A percentile compares a stretch with the other conserved stretches of the same genome.
Conservation (phyloP, 2,113 vertebrate genomes). For the Lasiurus borealis region DNA sequence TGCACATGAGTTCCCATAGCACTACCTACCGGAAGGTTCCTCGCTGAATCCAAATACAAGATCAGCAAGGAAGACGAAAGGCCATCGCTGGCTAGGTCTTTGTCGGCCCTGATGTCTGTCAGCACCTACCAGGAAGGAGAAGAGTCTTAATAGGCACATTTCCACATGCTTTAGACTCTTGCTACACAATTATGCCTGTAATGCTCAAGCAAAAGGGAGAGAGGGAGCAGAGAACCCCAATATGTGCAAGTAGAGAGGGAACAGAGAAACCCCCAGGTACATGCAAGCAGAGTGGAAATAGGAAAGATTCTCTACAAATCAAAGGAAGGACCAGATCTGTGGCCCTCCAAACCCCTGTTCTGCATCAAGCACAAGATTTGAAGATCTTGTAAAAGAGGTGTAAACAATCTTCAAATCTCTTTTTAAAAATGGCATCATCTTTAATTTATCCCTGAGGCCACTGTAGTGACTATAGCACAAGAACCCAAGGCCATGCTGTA, state of each 20-base stretch:
- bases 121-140: constrained; percentile 87
- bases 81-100: constrained; percentile 93
- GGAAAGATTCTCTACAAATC: background rate
- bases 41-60: constrained; percentile 96
- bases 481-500: background rate
- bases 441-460: background rate
- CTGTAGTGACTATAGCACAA: background rate
- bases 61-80: constrained; percentile 95
- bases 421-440: background rate
- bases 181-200: no score
- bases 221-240: no score
- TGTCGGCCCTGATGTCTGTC: constrained; percentile 91
- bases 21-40: constrained; percentile 95
- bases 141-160: background rate
- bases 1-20: background rate
- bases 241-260: background rate
- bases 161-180: background rate
- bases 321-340: background rate
- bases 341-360: background rate
- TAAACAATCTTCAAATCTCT: background rate
- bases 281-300: background rate
- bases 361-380: background rate
- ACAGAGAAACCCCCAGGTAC: background rate
- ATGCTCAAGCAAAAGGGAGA: background rate
- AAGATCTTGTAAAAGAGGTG: background rate